phyloP scores from a whole-genome alignment of 2,113 vertebrate genomes.

The Lanius collurio region DNA sequence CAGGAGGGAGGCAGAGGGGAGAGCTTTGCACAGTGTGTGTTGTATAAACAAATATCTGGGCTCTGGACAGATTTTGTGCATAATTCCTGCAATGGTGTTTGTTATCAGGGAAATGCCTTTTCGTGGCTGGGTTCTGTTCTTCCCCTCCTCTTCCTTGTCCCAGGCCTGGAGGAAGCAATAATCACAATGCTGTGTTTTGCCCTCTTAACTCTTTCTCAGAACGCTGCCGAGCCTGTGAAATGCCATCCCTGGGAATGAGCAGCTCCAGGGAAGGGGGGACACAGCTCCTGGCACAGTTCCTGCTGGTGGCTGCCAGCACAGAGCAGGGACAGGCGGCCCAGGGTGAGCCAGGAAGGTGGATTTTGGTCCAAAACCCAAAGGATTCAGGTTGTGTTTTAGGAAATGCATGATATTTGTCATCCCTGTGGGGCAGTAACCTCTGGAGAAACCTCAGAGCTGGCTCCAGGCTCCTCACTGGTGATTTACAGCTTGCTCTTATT shows the following conservation, averaged over 20 bases:
- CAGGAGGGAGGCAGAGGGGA: neutral
- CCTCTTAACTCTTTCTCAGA: slow-evolving; percentile 61
- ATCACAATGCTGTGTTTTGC: slow-evolving; percentile 58
- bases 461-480: neutral
- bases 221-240: neutral
- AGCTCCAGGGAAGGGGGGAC: neutral
- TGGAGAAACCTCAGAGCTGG: neutral
- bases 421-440: neutral
- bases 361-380: neutral
- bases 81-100: slow-evolving; percentile 46
- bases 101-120: slow-evolving; percentile 75
- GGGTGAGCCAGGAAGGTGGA: neutral
- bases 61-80: slow-evolving; percentile 35
- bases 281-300: rapidly evolving
- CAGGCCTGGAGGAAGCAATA: slow-evolving; percentile 66
- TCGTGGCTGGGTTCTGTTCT: slow-evolving; percentile 46
- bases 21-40: neutral
- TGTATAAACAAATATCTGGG: slow-evolving; percentile 48
- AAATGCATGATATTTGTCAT: neutral
- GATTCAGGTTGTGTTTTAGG: neutral
- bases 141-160: slow-evolving; percentile 62
- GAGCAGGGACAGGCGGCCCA: neutral
- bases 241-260: neutral
- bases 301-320: neutral
- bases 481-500: neutral